Conservation (phyloP, 2,113 vertebrate species). For the Apteryx owenii region DNA sequence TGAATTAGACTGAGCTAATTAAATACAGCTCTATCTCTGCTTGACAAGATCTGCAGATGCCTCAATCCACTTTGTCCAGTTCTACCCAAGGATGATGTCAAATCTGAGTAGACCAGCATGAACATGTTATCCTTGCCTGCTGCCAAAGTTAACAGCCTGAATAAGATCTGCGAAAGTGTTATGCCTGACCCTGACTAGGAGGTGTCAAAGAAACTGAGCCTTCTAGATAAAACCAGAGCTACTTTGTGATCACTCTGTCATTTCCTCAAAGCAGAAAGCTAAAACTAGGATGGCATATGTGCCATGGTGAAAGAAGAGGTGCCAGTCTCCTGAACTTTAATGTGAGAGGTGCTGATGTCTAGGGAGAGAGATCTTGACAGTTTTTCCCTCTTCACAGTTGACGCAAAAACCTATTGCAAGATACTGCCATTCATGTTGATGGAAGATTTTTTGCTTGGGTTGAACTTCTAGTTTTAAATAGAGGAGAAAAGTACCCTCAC, state of each 20-base stretch:
- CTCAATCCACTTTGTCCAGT: conserved; percentile 7
- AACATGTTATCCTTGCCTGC: fast-evolving
- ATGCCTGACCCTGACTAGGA: background rate
- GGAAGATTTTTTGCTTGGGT: background rate
- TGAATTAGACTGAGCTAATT: conserved; percentile 44
- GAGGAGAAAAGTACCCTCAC: background rate
- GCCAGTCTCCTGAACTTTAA: background rate
- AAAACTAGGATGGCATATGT: background rate
- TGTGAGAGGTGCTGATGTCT: background rate
- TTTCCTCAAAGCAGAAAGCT: background rate
- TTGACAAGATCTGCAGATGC: background rate
- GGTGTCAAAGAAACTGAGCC: background rate
- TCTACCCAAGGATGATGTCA: background rate
- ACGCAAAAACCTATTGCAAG: background rate
- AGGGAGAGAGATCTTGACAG: background rate
- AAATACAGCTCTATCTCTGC: conserved; percentile 4
- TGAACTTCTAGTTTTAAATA: background rate
- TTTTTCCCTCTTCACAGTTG: background rate
- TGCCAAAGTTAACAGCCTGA: background rate
- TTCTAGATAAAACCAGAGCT: background rate
- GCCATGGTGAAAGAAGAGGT: background rate
- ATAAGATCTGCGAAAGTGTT: background rate
- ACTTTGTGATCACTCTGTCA: fast-evolving
- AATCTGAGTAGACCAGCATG: background rate
- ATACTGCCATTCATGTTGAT: background rate